A percentile compares a stretch with the other conserved stretches of the same genome.
phyloP scores from a whole-genome alignment of 2,888 invertebrate genomes.

The Pandemis cinnamomeana region DNA sequence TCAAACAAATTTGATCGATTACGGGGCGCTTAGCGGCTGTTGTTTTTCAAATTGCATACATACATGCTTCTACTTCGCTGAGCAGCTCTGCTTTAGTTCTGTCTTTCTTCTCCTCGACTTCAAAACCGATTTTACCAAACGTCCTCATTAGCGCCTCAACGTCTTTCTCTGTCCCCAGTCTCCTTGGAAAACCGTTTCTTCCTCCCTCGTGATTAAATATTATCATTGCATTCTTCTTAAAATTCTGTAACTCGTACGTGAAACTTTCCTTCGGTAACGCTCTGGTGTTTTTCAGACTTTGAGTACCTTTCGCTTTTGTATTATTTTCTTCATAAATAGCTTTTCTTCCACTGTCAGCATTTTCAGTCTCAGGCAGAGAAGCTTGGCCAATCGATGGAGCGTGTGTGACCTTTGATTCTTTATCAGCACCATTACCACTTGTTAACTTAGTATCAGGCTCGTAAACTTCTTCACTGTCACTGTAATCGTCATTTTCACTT shows the following conservation, averaged over 20 bases:
- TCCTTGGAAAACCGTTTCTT: slow-evolving; percentile 25
- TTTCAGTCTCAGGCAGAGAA: too few relatives aligned
- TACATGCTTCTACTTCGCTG: slow-evolving; percentile 29
- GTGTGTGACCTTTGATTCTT: slow-evolving; percentile 9
- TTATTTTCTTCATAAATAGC: too few relatives aligned
- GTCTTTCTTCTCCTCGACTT: slow-evolving; percentile 32
- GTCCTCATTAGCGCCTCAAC: slow-evolving; percentile 28
- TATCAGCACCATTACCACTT: neutral
- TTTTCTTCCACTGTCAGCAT: too few relatives aligned
- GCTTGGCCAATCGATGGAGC: too few relatives aligned
- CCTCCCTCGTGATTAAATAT: slow-evolving; percentile 40
- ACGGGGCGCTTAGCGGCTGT: too few relatives aligned
- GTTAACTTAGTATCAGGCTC: slow-evolving; percentile 11
- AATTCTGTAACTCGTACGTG: slow-evolving; percentile 40
- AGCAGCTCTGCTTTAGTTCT: slow-evolving; percentile 25
- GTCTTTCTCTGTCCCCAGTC: slow-evolving; percentile 33
- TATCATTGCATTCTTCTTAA: slow-evolving; percentile 42
- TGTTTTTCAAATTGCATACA: slow-evolving; percentile 11
- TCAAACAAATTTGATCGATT: too few relatives aligned
- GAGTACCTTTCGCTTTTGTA: too few relatives aligned
- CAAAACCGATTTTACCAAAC: slow-evolving; percentile 31
- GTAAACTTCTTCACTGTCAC: slow-evolving; percentile 24
- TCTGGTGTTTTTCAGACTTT: slow-evolving; percentile 26
- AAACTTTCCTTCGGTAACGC: slow-evolving; percentile 26
- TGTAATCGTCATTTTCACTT: slow-evolving; percentile 21